Percentiles rank a stretch among this genome's conserved stretches.
Conservation (phyloP, 1,140 invertebrate genomes). For the Achatina immaculata region DNA sequence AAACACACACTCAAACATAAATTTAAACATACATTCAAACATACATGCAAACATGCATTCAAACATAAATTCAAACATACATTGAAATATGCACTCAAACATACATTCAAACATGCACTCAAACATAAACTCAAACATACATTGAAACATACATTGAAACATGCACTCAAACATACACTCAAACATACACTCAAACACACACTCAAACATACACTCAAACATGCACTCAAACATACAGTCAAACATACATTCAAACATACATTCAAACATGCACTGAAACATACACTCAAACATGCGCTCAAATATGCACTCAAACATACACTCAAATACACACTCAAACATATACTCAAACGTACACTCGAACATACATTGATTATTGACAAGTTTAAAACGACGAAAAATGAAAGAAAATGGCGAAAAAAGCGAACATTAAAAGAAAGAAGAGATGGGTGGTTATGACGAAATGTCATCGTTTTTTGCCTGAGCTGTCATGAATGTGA, state of each 20-base stretch:
- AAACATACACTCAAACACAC: not conserved
- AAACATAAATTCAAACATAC: not conserved
- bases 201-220: constrained; percentile 11
- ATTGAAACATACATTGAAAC: not conserved
- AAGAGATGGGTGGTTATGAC: no score
- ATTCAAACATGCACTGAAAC: not conserved
- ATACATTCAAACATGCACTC: not conserved
- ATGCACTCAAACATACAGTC: constrained; percentile 11
- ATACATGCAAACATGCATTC: no score
- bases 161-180: no score
- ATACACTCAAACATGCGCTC: not conserved
- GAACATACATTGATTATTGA: no score
- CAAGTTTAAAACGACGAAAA: no score
- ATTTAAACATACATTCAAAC: not conserved
- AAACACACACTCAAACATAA: not conserved
- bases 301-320: constrained; percentile 1
- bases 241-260: constrained; percentile 20
- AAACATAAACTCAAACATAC: not conserved
- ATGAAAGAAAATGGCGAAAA: no score
- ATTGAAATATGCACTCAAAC: not conserved
- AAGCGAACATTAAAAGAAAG: no score
- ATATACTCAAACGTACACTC: not conserved
- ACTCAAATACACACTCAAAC: not conserved
- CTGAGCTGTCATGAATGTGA: no score
- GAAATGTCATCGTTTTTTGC: no score